These are phyloP conservation scores for Apaloderma vittatum DNA, from an alignment of 2,113 vertebrate genomes.

Conservation along the genomic window DNA sequence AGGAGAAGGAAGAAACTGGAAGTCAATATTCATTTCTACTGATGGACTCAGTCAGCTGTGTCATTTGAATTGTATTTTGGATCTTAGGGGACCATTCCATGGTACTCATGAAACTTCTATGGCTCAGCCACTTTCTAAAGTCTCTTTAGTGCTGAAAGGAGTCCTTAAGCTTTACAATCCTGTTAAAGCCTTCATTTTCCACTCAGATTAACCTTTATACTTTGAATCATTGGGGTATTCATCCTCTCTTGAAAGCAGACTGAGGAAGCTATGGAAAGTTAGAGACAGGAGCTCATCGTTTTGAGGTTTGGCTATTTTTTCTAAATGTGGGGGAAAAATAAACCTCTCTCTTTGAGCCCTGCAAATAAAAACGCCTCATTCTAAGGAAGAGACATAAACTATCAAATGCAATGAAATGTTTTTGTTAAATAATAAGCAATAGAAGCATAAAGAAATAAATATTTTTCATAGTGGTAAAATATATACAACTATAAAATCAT, in stretches of 20 bases:
- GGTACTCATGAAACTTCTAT: constrained; percentile 39
- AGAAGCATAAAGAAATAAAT: constrained; percentile 83
- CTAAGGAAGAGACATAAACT: constrained; percentile 81
- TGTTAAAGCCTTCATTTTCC: constrained; percentile 71
- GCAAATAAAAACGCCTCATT: constrained; percentile 75
- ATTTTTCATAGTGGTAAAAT: constrained; percentile 85
- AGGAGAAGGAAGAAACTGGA: constrained; percentile 10
- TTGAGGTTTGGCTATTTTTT: background rate
- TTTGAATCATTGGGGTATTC: constrained; percentile 58
- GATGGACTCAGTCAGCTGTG: constrained; percentile 8
- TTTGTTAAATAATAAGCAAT: constrained; percentile 87
- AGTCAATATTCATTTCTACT: constrained; percentile 33
- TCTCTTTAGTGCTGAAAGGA: constrained; percentile 57
- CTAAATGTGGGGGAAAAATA: constrained; percentile 14
- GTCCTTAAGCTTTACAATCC: constrained; percentile 68
- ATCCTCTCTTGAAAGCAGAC: constrained; percentile 53
- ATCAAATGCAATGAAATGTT: constrained; percentile 83
- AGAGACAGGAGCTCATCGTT: constrained; percentile 5
- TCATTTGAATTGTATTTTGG: constrained; percentile 37
- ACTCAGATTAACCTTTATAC: constrained; percentile 73
- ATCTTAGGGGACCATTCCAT: constrained; percentile 11
- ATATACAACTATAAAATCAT: constrained; percentile 86
- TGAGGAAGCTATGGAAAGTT: constrained; percentile 39
- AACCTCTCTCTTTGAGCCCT: constrained; percentile 28
- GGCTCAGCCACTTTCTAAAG: constrained; percentile 45